Evolutionary conservation across 2,113 vertebrate species (phyloP).

Genomic region (Passerina amoena): DNA sequence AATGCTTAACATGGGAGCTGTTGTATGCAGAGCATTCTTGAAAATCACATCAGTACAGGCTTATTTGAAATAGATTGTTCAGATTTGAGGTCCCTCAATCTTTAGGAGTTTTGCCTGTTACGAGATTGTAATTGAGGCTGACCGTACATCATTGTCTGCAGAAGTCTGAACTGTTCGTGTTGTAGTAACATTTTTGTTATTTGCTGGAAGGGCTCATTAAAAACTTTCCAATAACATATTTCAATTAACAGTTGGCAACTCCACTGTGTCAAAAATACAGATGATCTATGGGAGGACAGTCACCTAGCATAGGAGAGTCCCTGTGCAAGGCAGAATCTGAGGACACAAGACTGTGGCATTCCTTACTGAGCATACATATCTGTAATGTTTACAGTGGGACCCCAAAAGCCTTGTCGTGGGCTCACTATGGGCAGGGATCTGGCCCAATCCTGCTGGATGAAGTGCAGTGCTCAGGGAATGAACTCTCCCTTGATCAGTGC

Average conservation of each 20-base stretch:
- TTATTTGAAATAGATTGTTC: not conserved
- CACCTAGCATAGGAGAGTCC: not conserved
- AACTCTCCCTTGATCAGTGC: slow-evolving; percentile 86
- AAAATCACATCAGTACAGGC: not conserved
- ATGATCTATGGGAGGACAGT: not conserved
- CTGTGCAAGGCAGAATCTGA: not conserved
- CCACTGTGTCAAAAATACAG: not conserved
- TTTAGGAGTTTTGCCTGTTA: not conserved
- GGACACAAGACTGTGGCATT: not conserved
- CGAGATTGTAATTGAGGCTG: not conserved
- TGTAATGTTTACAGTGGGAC: slow-evolving; percentile 74
- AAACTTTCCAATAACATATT: not conserved
- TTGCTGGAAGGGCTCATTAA: not conserved
- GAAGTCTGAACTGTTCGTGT: not conserved
- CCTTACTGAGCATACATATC: not conserved
- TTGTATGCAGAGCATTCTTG: not conserved
- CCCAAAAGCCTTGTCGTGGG: slow-evolving; percentile 88
- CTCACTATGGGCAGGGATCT: slow-evolving; percentile 86
- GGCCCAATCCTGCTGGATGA: slow-evolving; percentile 89
- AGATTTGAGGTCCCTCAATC: not conserved
- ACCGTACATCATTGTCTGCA: not conserved
- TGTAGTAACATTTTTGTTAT: not conserved
- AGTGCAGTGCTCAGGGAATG: slow-evolving; percentile 88
- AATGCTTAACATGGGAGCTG: not conserved
- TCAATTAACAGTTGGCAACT: not conserved